Evolutionary conservation across 2,797 vertebrate genomes (phyloP).

Genomic region (Buphagus erythrorhynchus): DNA sequence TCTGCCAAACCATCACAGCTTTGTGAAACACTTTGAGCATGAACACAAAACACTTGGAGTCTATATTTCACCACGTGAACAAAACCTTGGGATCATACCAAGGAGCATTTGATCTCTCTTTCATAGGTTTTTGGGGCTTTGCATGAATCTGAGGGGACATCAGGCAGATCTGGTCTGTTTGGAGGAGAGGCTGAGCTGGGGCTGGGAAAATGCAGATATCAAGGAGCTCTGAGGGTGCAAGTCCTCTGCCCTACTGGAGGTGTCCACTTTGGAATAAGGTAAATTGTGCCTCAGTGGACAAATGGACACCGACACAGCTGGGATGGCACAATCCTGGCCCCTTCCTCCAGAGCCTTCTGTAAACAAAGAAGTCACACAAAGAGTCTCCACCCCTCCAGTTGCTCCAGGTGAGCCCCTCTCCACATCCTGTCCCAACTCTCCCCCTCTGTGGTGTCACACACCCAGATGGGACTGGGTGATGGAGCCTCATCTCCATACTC

Average conservation of each 20-base stretch:
- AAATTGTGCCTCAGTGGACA: background rate
- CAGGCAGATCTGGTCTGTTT: background rate
- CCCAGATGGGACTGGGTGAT: accelerated
- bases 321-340: background rate
- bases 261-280: background rate
- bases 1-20: background rate
- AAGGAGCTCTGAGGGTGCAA: background rate
- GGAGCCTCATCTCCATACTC: background rate
- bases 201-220: background rate
- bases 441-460: background rate
- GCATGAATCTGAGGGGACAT: background rate
- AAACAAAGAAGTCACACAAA: background rate
- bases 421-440: background rate
- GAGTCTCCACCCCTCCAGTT: accelerated
- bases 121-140: background rate
- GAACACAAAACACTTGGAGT: accelerated
- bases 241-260: background rate
- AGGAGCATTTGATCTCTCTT: background rate
- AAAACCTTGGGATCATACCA: background rate
- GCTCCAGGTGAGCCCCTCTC: background rate
- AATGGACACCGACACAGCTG: background rate
- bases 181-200: background rate
- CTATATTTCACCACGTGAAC: background rate
- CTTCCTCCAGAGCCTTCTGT: background rate
- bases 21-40: background rate